These are phyloP conservation scores for Ophion obscuratus DNA, from an alignment of 2,888 invertebrate genomes.

Conservation along the genomic window DNA sequence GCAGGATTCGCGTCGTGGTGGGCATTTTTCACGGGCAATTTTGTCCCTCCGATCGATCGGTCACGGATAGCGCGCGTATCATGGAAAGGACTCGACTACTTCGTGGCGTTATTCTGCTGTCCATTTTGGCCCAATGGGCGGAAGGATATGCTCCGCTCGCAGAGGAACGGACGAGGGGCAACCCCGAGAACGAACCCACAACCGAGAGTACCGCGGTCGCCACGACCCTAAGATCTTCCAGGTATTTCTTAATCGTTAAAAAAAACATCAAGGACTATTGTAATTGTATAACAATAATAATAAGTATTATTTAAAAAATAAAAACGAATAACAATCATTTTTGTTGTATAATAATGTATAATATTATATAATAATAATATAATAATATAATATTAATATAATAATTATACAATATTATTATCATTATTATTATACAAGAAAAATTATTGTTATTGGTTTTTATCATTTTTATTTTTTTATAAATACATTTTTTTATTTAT, in stretches of 20 bases:
- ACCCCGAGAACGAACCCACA: constrained; percentile 64
- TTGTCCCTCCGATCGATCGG: constrained; percentile 31
- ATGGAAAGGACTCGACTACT: constrained; percentile 69
- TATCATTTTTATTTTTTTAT: too few species aligned
- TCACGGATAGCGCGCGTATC: constrained; percentile 14
- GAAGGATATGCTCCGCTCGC: constrained; percentile 17
- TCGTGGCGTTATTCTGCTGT: constrained; percentile 70
- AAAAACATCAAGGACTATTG: neutral
- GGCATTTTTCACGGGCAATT: constrained; percentile 61
- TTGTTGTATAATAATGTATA: too few species aligned
- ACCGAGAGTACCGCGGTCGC: constrained; percentile 69
- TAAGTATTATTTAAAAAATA: neutral
- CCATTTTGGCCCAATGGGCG: constrained; percentile 66
- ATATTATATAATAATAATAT: too few species aligned
- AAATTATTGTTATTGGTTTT: too few species aligned
- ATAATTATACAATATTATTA: too few species aligned
- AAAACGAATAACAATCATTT: too few species aligned
- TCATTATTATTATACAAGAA: too few species aligned
- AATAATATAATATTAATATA: too few species aligned
- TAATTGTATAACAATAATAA: neutral
- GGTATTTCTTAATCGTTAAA: constrained; percentile 68
- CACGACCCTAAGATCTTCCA: constrained; percentile 74
- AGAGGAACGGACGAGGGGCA: constrained; percentile 53
- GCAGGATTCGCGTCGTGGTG: constrained; percentile 13
- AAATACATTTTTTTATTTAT: too few species aligned